These are phyloP conservation scores for Promerops cafer DNA, from an alignment of 2,113 vertebrate species.

Conservation along the genomic window DNA sequence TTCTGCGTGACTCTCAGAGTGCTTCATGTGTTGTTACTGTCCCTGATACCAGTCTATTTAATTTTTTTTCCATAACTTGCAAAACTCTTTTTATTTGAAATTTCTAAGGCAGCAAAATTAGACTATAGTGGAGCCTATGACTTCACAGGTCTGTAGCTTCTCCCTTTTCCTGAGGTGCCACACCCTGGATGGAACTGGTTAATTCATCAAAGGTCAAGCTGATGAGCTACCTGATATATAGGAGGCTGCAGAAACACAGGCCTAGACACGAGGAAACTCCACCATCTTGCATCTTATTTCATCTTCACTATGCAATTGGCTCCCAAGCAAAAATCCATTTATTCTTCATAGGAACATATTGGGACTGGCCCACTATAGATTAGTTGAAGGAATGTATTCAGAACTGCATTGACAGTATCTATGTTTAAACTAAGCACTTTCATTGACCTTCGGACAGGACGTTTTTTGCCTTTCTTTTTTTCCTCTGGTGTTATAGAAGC, in stretches of 20 bases:
- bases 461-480: background rate
- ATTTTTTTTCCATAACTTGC: background rate
- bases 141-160: background rate
- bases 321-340: background rate
- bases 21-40: background rate
- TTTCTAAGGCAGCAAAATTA: background rate
- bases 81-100: background rate
- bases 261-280: background rate
- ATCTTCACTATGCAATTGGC: background rate
- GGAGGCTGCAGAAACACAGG: background rate
- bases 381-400: background rate
- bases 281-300: background rate
- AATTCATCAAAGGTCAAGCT: background rate
- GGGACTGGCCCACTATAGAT: background rate
- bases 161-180: background rate
- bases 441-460: background rate
- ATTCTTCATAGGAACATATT: fast-evolving
- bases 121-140: background rate
- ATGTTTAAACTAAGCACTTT: background rate
- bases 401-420: background rate
- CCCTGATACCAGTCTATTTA: background rate
- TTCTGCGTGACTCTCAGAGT: background rate
- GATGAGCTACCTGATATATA: background rate
- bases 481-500: background rate
- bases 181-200: background rate